Percentiles rank a stretch among this genome's conserved stretches.
Conservation (phyloP, 1,140 invertebrate genomes). For the Drosophila mauritiana region DNA sequence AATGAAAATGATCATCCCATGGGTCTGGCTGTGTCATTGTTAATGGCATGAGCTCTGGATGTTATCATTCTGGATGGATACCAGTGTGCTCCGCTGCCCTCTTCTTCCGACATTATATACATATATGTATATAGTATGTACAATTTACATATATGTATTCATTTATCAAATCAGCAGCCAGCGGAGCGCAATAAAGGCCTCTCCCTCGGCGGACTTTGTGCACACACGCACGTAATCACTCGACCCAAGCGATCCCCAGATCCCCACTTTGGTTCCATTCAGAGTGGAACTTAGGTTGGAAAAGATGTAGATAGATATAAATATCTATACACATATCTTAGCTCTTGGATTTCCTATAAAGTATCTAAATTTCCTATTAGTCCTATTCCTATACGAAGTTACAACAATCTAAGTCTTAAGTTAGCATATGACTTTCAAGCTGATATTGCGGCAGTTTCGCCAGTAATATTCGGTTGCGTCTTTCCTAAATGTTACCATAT, state of each 20-base stretch:
- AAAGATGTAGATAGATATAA: background rate
- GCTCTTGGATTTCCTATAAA: no score
- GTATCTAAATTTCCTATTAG: no score
- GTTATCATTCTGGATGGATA: slow-evolving; percentile 26
- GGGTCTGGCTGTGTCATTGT: slow-evolving; percentile 27
- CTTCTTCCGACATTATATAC: slow-evolving; percentile 18
- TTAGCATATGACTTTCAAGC: background rate
- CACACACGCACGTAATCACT: slow-evolving; percentile 62
- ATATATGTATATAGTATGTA: slow-evolving; percentile 26
- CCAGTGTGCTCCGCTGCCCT: slow-evolving; percentile 2
- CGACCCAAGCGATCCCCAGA: slow-evolving; percentile 30
- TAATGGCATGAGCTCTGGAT: slow-evolving; percentile 32
- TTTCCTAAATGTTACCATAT: slow-evolving; percentile 11
- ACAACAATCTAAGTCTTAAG: background rate
- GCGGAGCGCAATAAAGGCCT: slow-evolving; percentile 44
- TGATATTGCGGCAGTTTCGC: background rate
- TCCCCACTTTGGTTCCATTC: slow-evolving; percentile 4
- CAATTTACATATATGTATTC: slow-evolving; percentile 3
- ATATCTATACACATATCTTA: no score
- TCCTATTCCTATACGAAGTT: no score
- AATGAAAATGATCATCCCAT: slow-evolving; percentile 44
- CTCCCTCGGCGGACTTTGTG: slow-evolving; percentile 58
- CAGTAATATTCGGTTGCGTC: slow-evolving; percentile 14
- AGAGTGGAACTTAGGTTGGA: slow-evolving; percentile 16
- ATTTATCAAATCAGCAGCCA: slow-evolving; percentile 65